Base-by-base conservation (phyloP, 1,140 invertebrate genomes). In the Cydia strobilella region DNA sequence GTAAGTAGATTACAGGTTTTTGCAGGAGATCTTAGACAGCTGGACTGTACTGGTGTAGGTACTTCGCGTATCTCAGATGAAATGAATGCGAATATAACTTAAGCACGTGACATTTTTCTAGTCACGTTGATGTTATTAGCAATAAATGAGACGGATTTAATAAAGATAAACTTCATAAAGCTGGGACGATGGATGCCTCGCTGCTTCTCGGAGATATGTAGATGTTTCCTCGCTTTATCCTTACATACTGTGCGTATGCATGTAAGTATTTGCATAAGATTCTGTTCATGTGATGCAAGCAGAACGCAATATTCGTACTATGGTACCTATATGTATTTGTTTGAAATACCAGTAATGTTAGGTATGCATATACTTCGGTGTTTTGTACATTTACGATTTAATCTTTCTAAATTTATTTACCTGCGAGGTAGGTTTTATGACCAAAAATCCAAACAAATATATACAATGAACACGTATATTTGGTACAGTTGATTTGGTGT, bases 401-500 rank as follows among this genome's bases (percentile, higher is more conserved):
- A 13, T 15, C 3, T 45, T 45, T 12, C 13, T 45, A 45, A 45
- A 45, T 45, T 13, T 2, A 12, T 13, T 13, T 3, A 54, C 5
- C 6, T 54, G 2, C 15, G n/a, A 18, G 15, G 15, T 7, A 48
- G n/a, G 51, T 54, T 18, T 45, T 45, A 7, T 18, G 12, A 54
- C 10, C 15, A 7, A 54, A 54, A 54, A 54, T 54, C 51, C 51
- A 54, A 18, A 54, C 42, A 45, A 45, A 3, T 54, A 66, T 3
- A 35, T 15, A 69, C 65, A 69, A 31, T 39, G 31, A 69, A 69
- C 65, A 69, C 65, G 27, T 69, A 69, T 69, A 69, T 69, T 69
- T 69, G 65, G 65, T 69, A 69, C 35, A 69, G 31, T 69, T 66
- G 35, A 65, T 66, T 69, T 69, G 65, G 65, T 69, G 65, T 69